Evolutionary conservation across 2,797 vertebrate genomes (phyloP).

Genomic region (Anabas testudineus): DNA sequence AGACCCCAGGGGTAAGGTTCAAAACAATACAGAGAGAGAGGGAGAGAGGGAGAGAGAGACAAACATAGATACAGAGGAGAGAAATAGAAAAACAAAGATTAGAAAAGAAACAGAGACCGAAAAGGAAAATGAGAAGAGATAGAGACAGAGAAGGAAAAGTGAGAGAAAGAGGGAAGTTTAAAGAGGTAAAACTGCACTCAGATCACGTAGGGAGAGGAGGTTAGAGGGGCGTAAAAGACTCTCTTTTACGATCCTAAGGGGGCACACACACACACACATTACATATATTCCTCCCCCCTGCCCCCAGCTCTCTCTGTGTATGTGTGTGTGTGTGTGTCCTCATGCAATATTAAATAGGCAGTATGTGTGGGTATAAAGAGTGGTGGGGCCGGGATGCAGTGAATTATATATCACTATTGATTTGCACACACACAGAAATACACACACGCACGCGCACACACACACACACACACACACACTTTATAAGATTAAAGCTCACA

Average conservation of each 20-base stretch:
- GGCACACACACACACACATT: conserved; percentile 13
- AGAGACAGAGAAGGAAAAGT: conserved; percentile 24
- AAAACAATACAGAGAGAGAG: conserved; percentile 69
- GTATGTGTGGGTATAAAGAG: conserved; percentile 98
- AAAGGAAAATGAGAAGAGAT: conserved; percentile 8
- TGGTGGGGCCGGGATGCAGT: conserved; percentile 95
- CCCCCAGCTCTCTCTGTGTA: conserved; percentile 74
- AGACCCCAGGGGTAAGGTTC: conserved; percentile 75
- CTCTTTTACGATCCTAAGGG: conserved; percentile 67
- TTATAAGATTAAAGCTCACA: conserved; percentile 79
- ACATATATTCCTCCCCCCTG: conserved; percentile 53
- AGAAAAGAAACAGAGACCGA: conserved; percentile 22
- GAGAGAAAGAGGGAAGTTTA: conserved; percentile 52
- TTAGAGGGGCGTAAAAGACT: conserved; percentile 75
- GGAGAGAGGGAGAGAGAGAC: conserved; percentile 32
- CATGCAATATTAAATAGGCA: conserved; percentile 99
- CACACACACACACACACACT: conserved; percentile 27
- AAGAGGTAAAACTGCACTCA: conserved; percentile 66
- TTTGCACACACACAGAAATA: conserved; percentile 78
- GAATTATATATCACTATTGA: conserved; percentile 99
- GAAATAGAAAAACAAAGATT: conserved; percentile 45
- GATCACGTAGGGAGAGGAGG: conserved; percentile 68
- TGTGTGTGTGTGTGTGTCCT: conserved; percentile 83
- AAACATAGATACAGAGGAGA: conserved; percentile 38
- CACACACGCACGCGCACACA: conserved; percentile 25